phyloP scores from a whole-genome alignment of 1,140 invertebrate genomes.

The Babylonia areolata region DNA sequence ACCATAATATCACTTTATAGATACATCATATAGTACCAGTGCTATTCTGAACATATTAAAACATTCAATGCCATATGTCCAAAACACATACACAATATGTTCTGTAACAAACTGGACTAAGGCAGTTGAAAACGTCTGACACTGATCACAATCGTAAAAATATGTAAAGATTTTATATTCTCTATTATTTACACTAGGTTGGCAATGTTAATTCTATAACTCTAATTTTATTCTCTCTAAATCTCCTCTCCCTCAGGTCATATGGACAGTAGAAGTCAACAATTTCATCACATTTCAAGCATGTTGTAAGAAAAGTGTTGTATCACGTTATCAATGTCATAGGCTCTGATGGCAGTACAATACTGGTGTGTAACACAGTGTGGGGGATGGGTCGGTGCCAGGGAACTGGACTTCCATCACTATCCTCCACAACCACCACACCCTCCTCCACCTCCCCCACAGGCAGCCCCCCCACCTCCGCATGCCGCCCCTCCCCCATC shows the following conservation, averaged over 20 bases:
- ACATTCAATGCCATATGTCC: neutral
- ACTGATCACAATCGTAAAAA: constrained; percentile 5
- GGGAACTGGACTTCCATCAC: neutral
- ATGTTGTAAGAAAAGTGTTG: neutral
- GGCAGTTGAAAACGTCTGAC: neutral
- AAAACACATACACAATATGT: neutral
- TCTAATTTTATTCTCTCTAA: neutral
- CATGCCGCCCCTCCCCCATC: constrained; percentile 9
- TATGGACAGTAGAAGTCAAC: neutral
- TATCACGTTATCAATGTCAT: neutral
- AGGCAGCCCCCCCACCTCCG: constrained; percentile 12
- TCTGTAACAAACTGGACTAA: constrained; percentile 3
- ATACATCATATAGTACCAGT: neutral
- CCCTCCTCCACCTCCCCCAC: constrained; percentile 20
- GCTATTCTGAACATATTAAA: neutral
- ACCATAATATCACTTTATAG: neutral
- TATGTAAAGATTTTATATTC: neutral
- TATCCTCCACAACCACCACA: constrained; percentile 24
- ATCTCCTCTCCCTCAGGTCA: neutral
- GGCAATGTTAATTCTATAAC: constrained; percentile 2
- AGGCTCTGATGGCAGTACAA: neutral
- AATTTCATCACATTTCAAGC: neutral
- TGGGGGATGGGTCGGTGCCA: neutral
- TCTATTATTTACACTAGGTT: constrained; percentile 5
- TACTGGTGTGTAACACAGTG: constrained; percentile 8